Evolutionary conservation across 2,797 vertebrate genomes (phyloP).

Genomic region (Myotis daubentonii): DNA sequence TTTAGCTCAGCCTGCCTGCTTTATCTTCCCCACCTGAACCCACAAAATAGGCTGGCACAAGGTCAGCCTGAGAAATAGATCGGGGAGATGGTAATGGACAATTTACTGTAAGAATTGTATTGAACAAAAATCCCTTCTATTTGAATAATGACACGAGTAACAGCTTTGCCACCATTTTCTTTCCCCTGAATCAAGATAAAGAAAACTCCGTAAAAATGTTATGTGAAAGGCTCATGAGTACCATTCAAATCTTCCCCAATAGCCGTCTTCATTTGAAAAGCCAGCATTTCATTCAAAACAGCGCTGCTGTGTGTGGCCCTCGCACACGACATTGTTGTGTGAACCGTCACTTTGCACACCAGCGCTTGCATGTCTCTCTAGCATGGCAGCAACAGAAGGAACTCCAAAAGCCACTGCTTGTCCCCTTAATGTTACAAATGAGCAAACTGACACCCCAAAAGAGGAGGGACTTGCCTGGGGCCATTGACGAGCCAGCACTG

Average conservation of each 20-base stretch:
- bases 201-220: not conserved
- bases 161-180: not conserved
- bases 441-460: not conserved
- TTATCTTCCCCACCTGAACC: not conserved
- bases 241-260: not conserved
- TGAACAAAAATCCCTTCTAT: not conserved
- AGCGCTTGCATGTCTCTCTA: not conserved
- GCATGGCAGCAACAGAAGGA: not conserved
- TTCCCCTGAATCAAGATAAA: not conserved
- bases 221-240: not conserved
- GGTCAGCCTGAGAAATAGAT: not conserved
- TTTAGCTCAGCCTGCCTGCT: not conserved
- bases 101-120: not conserved
- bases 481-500: not conserved
- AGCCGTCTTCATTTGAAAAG: not conserved
- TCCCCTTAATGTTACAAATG: not conserved
- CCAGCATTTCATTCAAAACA: not conserved
- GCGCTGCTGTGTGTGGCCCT: rapidly evolving
- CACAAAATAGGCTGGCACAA: not conserved
- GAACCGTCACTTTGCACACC: not conserved
- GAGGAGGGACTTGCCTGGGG: not conserved
- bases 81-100: not conserved
- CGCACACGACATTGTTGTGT: not conserved
- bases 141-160: not conserved
- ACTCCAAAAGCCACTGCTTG: not conserved